Evolutionary conservation across 2,797 vertebrate genomes (phyloP).

Genomic region (Gymnoscopelus braueri): DNA sequence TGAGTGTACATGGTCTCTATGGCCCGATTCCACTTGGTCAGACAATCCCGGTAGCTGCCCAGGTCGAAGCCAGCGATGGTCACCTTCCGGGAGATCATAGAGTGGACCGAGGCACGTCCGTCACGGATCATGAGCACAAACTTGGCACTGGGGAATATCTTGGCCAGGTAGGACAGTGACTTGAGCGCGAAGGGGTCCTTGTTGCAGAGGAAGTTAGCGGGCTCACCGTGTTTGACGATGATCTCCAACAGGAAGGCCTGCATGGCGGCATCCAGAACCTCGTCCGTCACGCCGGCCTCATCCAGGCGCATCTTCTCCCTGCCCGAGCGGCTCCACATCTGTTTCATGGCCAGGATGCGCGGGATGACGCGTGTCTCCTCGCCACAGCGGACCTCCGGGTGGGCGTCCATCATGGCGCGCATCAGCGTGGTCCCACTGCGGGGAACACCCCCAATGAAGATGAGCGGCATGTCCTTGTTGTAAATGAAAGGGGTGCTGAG

Average conservation of each 20-base stretch:
- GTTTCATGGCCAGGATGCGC: constrained; percentile 93
- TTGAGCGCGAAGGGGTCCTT: constrained; percentile 98
- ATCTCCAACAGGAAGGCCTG: constrained; percentile 95
- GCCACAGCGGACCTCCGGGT: constrained; percentile 93
- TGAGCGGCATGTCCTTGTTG: constrained; percentile 97
- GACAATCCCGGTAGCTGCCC: constrained; percentile 96
- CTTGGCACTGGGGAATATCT: constrained; percentile 96
- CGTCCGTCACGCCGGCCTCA: constrained; percentile 95
- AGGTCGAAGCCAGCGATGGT: constrained; percentile 98
- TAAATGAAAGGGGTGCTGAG: constrained; percentile 84
- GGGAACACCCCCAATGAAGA: constrained; percentile 96
- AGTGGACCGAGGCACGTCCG: constrained; percentile 95
- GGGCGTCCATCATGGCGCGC: constrained; percentile 97
- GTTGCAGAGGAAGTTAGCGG: constrained; percentile 94
- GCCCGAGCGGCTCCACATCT: constrained; percentile 98
- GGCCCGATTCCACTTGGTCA: constrained; percentile 98
- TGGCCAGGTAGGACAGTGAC: constrained; percentile 94
- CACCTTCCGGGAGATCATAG: constrained; percentile 98
- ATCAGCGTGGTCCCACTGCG: constrained; percentile 96
- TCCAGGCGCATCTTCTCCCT: constrained; percentile 96
- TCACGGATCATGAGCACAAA: constrained; percentile 97
- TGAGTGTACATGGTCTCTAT: constrained; percentile 99
- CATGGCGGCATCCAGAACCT: constrained; percentile 97
- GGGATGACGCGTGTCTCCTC: constrained; percentile 97
- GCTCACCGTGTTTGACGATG: constrained; percentile 96